Evolutionary conservation across 1,140 invertebrate species (phyloP).

Genomic region (Agrypnia vestita): DNA sequence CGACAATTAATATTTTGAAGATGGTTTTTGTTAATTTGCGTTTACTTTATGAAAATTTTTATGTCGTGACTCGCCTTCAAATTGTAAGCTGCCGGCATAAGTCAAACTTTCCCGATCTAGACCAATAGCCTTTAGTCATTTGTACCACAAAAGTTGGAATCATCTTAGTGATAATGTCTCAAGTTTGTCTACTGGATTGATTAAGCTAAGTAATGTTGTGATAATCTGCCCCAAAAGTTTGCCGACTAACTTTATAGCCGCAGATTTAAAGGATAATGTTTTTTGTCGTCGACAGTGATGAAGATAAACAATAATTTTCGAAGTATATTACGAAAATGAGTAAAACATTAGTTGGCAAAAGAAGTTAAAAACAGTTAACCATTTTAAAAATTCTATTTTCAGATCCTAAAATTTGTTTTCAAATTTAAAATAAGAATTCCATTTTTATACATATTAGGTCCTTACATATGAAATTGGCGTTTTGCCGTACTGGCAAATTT

Average conservation of each 20-base stretch:
- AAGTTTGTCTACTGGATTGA: constrained; percentile 27
- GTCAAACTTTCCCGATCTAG: not conserved
- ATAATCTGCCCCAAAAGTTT: constrained; percentile 22
- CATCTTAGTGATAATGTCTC: constrained; percentile 18
- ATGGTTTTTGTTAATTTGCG: too few species aligned
- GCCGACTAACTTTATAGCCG: constrained; percentile 19
- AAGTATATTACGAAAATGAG: not conserved
- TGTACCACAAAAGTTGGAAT: constrained; percentile 10
- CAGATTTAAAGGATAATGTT: not conserved
- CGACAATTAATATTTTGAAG: too few species aligned
- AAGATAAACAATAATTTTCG: constrained; percentile 2
- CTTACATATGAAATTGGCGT: too few species aligned
- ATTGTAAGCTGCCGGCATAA: too few species aligned
- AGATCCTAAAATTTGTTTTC: too few species aligned
- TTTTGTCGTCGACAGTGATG: constrained; percentile 9
- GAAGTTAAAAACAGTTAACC: too few species aligned
- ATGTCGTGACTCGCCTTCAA: too few species aligned
- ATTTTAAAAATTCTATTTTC: too few species aligned
- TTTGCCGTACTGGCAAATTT: too few species aligned
- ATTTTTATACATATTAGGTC: too few species aligned
- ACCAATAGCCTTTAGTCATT: constrained; percentile 9
- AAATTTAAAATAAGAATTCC: too few species aligned
- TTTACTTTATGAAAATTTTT: too few species aligned
- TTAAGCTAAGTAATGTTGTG: constrained; percentile 25
- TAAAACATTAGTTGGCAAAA: not conserved